Conservation (phyloP, 2,113 vertebrate genomes). For the Forbesichthys agassizii region DNA sequence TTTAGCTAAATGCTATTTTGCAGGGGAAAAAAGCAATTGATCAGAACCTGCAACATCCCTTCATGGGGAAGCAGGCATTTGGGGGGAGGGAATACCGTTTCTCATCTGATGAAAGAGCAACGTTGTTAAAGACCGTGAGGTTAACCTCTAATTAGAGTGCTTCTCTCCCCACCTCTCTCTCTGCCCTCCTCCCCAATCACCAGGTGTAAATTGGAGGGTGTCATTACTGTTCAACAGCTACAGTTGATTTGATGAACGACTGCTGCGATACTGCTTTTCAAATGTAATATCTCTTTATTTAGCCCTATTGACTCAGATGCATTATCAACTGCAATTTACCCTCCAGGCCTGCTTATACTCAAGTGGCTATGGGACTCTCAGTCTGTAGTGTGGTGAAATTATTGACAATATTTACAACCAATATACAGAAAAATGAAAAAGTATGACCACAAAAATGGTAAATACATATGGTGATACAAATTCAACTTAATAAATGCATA, state of each 20-base stretch:
- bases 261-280: constrained; percentile 11
- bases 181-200: constrained; percentile 4
- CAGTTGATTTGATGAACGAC: background rate
- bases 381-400: too few relatives aligned
- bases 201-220: constrained; percentile 29
- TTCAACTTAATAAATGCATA: background rate
- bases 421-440: too few relatives aligned
- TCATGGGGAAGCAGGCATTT: background rate
- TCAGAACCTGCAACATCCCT: constrained; percentile 9
- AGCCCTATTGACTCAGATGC: constrained; percentile 25
- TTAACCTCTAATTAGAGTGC: constrained; percentile 67
- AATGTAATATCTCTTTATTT: constrained; percentile 1
- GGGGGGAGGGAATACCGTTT: constrained; percentile 6
- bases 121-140: constrained; percentile 48
- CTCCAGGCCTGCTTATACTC: constrained; percentile 28
- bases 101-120: constrained; percentile 24
- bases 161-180: constrained; percentile 26
- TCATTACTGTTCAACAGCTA: constrained; percentile 12
- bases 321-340: constrained; percentile 29
- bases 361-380: constrained; percentile 26
- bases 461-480: constrained; percentile 4
- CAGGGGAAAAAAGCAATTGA: background rate
- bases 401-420: too few relatives aligned
- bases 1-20: constrained; percentile 2
- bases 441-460: too few relatives aligned